These are phyloP conservation scores for Panurus biarmicus DNA, from an alignment of 2,113 vertebrate genomes.

Conservation along the genomic window DNA sequence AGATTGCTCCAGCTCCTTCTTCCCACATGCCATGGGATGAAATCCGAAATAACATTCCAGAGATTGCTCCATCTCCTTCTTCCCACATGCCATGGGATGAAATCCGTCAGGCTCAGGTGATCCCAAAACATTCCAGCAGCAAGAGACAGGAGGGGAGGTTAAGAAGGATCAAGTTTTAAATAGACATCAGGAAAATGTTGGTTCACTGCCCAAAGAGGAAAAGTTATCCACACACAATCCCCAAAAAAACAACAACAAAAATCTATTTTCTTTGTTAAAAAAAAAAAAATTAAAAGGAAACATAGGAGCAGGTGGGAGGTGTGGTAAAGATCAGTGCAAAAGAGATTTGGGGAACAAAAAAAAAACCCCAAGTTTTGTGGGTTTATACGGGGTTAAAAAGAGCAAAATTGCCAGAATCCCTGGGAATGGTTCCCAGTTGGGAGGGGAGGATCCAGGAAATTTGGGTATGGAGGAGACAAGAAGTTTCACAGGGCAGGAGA, in stretches of 20 bases:
- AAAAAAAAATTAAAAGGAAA: background rate
- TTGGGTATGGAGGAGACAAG: background rate
- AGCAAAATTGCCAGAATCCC: background rate
- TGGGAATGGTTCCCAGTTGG: background rate
- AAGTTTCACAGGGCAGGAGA: background rate
- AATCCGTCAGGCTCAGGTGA: background rate
- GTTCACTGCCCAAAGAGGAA: background rate
- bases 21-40: background rate
- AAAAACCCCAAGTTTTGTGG: background rate
- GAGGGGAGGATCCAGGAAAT: background rate
- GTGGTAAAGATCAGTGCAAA: background rate
- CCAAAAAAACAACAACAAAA: background rate
- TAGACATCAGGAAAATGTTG: background rate
- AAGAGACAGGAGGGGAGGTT: background rate
- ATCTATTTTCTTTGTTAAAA: background rate
- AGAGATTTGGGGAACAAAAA: background rate
- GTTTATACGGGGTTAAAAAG: background rate
- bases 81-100: background rate
- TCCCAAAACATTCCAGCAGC: background rate
- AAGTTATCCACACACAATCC: background rate
- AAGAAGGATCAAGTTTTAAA: background rate
- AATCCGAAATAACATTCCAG: slow-evolving; percentile 17
- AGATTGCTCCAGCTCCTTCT: background rate
- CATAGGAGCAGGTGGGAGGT: background rate
- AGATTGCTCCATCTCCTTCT: background rate